Percentiles rank a stretch among this genome's conserved stretches.
Evolutionary conservation across 2,797 vertebrate species (phyloP).

Genomic region (Sandelia bainsii): DNA sequence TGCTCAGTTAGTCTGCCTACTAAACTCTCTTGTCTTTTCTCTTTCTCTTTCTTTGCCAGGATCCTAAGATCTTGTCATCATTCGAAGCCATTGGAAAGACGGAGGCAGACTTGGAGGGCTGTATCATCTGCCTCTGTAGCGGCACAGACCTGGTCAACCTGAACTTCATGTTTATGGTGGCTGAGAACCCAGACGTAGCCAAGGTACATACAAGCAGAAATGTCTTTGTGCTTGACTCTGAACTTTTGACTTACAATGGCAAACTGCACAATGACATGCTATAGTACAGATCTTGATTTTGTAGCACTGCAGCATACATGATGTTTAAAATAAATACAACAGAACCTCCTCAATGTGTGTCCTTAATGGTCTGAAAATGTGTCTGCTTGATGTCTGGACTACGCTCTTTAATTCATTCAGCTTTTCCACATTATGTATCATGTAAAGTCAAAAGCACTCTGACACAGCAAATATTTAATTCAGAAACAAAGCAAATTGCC

Average conservation of each 20-base stretch:
- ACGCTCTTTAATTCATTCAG: slow-evolving; percentile 1
- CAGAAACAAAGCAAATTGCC: slow-evolving; percentile 22
- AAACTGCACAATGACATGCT: background rate
- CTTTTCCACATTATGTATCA: slow-evolving; percentile 19
- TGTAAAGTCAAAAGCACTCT: slow-evolving; percentile 9
- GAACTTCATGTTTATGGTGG: slow-evolving; percentile 96
- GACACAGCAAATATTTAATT: slow-evolving; percentile 28
- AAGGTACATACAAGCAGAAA: slow-evolving; percentile 84
- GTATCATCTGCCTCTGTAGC: slow-evolving; percentile 95
- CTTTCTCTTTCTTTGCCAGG: slow-evolving; percentile 77
- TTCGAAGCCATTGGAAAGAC: slow-evolving; percentile 93
- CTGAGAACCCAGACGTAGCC: slow-evolving; percentile 91
- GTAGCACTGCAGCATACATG: background rate
- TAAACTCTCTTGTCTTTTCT: background rate
- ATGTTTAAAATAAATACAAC: background rate
- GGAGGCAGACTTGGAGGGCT: slow-evolving; percentile 93
- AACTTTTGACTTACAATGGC: background rate
- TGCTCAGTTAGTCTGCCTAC: background rate
- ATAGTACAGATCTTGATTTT: background rate
- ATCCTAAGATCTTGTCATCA: slow-evolving; percentile 94
- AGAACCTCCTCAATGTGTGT: background rate
- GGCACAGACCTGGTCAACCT: slow-evolving; percentile 98
- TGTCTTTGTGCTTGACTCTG: background rate
- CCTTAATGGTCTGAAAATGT: background rate
- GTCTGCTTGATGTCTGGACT: background rate